Evolutionary conservation across 37 sponge, comb jelly and placozoan species (phyloP), one percentile per base, ranked within the genome.

Genomic region (Geodia barretti): DNA sequence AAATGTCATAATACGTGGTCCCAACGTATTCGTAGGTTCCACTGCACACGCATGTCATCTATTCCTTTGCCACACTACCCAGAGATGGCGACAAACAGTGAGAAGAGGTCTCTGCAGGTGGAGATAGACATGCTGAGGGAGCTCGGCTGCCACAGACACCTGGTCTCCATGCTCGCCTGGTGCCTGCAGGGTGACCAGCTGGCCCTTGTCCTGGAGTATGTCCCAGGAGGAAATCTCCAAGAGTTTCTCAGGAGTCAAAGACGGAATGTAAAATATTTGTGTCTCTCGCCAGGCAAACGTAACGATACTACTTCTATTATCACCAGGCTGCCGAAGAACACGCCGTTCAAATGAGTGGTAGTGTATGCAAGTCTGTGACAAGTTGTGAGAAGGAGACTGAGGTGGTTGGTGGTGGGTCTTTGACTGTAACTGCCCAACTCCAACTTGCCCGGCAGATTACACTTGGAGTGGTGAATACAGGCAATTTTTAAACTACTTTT

Each of bases 111-210:
- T 23, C 34, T 76, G 30, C 62, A 29, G 9, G 4, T n/a, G 9
- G 77, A 76, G 63, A 76, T 76, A 33, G 14, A 32, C 26, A n/a
- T 62, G 77, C 5, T 76, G 77, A 76, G 63, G 62, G 60, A 60
- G 4, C 25, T 76, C 31, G 77, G 77, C 8, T 4, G 5, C 25
- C 77, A 76, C 31, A n/a, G 63, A 8, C 77, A 76, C 62, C 35
- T 76, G 9, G 77, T 76, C 61, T 62, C 62, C 77, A 24, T 76
- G 77, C 62, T 76, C 8, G 77, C 60, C 26, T 76, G 77, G 62
- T 76, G 77, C 62, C 19, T 62, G 14, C 30, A 47, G 7, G 39
- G 4, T 5, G 23, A 62, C 28, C 36, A 11, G 11, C 34, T 76
- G 4, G 41, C 28, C 63, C 61, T 76, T 7, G 62, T 76, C 25